Percentiles rank a stretch among this genome's conserved stretches.
Conservation (phyloP, 2,888 invertebrate species). For the Lithophane semibrunnea region DNA sequence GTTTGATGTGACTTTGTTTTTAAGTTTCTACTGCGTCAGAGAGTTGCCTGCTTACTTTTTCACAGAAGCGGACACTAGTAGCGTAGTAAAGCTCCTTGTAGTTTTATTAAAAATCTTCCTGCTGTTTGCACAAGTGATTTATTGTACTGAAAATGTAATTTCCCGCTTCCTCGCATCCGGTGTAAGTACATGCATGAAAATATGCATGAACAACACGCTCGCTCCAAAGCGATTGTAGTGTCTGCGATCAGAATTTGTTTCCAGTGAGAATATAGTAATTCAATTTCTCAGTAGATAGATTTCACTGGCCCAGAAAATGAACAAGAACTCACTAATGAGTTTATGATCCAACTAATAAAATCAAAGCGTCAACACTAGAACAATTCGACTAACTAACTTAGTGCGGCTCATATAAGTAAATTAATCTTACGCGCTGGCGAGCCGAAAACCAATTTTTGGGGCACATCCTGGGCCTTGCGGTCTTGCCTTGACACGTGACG, state of each 20-base stretch:
- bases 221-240: conserved; percentile 43
- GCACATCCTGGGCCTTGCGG: conserved; percentile 72
- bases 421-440: conserved; percentile 78
- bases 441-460: conserved; percentile 81
- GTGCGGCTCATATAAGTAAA: conserved; percentile 73
- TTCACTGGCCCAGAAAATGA: background rate
- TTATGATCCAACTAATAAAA: conserved; percentile 59
- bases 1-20: conserved; percentile 49
- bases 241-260: conserved; percentile 27
- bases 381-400: conserved; percentile 56
- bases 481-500: conserved; percentile 78
- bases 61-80: background rate
- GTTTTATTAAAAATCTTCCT: conserved; percentile 56
- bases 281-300: conserved; percentile 1
- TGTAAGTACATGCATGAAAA: conserved; percentile 39
- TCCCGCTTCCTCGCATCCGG: conserved; percentile 36
- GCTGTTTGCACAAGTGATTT: conserved; percentile 53
- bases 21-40: conserved; percentile 1
- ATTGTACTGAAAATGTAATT: conserved; percentile 57
- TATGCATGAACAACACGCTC: conserved; percentile 54
- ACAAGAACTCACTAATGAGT: conserved; percentile 51
- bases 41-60: background rate
- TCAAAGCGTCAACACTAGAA: conserved; percentile 56
- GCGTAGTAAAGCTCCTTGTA: conserved; percentile 15
- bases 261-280: conserved; percentile 23